phyloP scores from a whole-genome alignment of 2,113 vertebrate species.

The Sigmodon hispidus region DNA sequence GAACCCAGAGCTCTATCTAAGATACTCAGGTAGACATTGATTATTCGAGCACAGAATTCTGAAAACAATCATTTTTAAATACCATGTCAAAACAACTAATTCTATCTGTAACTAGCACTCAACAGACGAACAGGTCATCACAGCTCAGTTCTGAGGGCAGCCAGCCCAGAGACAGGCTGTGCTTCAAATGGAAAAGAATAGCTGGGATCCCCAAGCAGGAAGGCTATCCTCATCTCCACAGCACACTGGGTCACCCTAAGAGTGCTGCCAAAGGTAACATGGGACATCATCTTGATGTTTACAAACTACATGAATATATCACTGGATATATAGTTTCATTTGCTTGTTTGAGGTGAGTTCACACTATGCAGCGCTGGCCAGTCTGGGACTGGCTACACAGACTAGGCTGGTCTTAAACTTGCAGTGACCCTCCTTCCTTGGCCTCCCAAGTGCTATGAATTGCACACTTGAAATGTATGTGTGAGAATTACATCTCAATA shows the following conservation, averaged over 20 bases:
- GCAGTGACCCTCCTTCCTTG: background rate
- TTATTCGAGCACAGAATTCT: background rate
- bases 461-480: background rate
- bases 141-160: background rate
- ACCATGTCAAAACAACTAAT: background rate
- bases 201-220: background rate
- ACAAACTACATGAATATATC: background rate
- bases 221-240: background rate
- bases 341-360: too few relatives aligned
- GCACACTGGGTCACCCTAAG: accelerated
- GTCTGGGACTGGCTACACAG: background rate
- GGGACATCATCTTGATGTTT: background rate
- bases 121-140: background rate
- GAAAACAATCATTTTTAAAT: background rate
- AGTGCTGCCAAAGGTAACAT: background rate
- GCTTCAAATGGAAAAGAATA: background rate
- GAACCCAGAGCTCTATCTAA: background rate
- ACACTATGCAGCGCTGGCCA: background rate
- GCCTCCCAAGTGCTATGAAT: background rate
- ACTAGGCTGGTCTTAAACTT: background rate
- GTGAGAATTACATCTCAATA: background rate
- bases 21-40: background rate
- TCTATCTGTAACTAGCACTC: background rate
- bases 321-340: background rate
- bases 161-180: background rate